Evolutionary conservation across 1,140 invertebrate genomes (phyloP).

Genomic region (Cyphomyrmex costatus): DNA sequence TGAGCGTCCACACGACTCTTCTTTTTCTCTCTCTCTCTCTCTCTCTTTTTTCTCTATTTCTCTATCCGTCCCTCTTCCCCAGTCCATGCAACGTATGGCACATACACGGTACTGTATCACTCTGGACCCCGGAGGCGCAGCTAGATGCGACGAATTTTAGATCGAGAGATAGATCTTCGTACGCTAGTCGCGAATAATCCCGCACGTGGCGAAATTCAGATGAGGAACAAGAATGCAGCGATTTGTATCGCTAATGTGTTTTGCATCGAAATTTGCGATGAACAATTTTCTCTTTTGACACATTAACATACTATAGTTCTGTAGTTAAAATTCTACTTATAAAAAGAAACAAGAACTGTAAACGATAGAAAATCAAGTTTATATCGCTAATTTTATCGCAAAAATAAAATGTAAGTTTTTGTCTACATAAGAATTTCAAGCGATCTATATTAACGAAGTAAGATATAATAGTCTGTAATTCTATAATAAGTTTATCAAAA

Average conservation of each 20-base stretch:
- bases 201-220: conserved; percentile 42
- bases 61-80: not conserved
- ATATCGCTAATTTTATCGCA: not conserved
- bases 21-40: too few species aligned
- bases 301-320: not conserved
- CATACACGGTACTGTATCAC: conserved; percentile 40
- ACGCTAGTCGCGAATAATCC: conserved; percentile 40
- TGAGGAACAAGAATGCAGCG: conserved; percentile 20
- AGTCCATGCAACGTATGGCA: not conserved
- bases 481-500: not conserved
- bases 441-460: not conserved
- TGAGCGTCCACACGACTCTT: conserved; percentile 39
- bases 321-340: not conserved
- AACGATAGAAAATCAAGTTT: not conserved
- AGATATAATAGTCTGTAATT: not conserved
- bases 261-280: not conserved
- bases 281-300: not conserved
- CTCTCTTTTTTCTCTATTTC: too few species aligned
- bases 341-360: not conserved
- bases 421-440: not conserved
- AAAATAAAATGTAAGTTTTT: not conserved
- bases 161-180: conserved; percentile 54
- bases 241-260: conserved; percentile 41
- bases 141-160: conserved; percentile 56
- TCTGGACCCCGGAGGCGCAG: conserved; percentile 26